Percentiles rank a stretch among this genome's conserved stretches.
Evolutionary conservation across 53 echinoderm and acorn worm genomes (phyloP).

Genomic region (Pentamera pediparva): DNA sequence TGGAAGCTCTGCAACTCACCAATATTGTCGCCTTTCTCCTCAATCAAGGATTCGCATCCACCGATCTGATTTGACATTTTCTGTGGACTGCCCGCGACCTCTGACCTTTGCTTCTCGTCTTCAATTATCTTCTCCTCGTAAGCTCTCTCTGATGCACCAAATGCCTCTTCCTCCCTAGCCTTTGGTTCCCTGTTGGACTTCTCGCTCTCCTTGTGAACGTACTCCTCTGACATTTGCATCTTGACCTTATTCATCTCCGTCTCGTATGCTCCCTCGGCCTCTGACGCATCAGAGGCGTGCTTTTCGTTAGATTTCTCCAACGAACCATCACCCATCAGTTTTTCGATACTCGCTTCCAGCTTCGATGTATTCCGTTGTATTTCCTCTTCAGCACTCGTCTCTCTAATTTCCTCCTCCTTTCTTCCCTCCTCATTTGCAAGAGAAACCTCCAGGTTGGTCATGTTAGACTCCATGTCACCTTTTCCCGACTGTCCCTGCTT

Average conservation of each 20-base stretch:
- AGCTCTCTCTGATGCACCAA: too few relatives aligned
- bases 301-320: conserved; percentile 12
- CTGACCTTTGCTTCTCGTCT: conserved; percentile 4
- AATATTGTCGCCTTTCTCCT: conserved; percentile 34
- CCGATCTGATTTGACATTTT: conserved; percentile 1
- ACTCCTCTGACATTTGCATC: too few relatives aligned
- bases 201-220: too few relatives aligned
- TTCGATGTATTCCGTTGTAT: conserved; percentile 11
- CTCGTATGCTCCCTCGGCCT: too few relatives aligned
- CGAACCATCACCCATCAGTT: background rate
- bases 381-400: conserved; percentile 26
- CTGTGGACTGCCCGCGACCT: background rate
- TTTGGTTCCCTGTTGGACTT: too few relatives aligned
- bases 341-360: conserved; percentile 15
- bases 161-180: too few relatives aligned
- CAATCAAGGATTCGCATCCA: background rate
- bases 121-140: conserved; percentile 33
- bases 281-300: conserved; percentile 6
- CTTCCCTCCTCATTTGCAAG: background rate
- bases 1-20: conserved; percentile 41
- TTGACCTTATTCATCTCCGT: too few relatives aligned
- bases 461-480: conserved; percentile 16
- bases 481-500: conserved; percentile 58
- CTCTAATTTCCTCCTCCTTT: background rate
- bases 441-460: conserved; percentile 37